These are phyloP conservation scores for Anas acuta DNA, from an alignment of 2,797 vertebrate genomes.

Conservation along the genomic window DNA sequence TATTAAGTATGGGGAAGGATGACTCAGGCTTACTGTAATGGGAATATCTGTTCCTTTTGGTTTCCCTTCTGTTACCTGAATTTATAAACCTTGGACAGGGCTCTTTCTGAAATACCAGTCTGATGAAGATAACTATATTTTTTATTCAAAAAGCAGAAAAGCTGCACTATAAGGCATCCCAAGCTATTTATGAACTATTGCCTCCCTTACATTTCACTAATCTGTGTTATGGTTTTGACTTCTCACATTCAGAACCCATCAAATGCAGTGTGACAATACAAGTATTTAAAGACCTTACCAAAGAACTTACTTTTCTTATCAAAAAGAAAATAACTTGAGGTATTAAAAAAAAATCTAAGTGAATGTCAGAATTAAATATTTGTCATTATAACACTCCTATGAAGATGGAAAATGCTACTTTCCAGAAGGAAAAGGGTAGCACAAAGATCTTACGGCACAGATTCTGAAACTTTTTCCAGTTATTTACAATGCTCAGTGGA, in stretches of 20 bases:
- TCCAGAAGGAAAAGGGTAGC: background rate
- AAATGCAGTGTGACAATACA: background rate
- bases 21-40: background rate
- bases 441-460: background rate
- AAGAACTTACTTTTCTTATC: background rate
- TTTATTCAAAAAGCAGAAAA: slow-evolving; percentile 10
- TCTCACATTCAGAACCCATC: background rate
- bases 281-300: background rate
- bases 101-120: background rate
- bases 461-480: background rate
- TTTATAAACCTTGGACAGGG: background rate
- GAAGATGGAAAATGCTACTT: background rate
- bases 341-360: background rate
- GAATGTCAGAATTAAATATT: background rate
- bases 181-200: background rate
- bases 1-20: background rate
- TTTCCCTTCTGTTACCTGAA: background rate
- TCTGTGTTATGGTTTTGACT: background rate
- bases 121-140: background rate
- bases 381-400: background rate
- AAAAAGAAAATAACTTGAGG: background rate
- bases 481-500: background rate
- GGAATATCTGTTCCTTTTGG: background rate
- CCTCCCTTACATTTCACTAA: background rate
- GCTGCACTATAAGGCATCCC: background rate